phyloP scores from a whole-genome alignment of 1,140 invertebrate species.

The Lordiphosa stackelbergi region DNA sequence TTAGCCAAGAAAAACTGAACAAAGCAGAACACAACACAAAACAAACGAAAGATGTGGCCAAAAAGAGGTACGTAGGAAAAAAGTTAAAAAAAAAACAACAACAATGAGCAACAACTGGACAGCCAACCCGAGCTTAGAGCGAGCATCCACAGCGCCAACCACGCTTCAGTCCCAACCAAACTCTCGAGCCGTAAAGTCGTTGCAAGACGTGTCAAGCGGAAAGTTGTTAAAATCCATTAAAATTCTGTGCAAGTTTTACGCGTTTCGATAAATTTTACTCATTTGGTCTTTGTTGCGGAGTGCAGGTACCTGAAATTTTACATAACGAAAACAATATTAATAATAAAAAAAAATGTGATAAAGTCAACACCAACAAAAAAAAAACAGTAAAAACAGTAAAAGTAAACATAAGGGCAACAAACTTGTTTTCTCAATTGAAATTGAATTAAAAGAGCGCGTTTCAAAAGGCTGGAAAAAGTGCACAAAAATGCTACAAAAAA shows the following conservation, averaged over 20 bases:
- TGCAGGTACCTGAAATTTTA: conserved; percentile 39
- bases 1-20: conserved; percentile 1
- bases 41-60: conserved; percentile 63
- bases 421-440: conserved; percentile 39
- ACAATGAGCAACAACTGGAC: conserved; percentile 18
- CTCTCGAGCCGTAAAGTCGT: conserved; percentile 53
- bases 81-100: conserved; percentile 13
- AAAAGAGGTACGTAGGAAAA: conserved; percentile 36
- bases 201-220: conserved; percentile 55
- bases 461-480: conserved; percentile 3
- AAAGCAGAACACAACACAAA: conserved; percentile 35
- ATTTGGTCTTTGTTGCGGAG: conserved; percentile 23
- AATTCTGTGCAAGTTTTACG: conserved; percentile 27
- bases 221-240: conserved; percentile 16
- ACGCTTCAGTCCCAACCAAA: conserved; percentile 50
- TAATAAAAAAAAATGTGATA: conserved; percentile 6
- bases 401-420: conserved; percentile 21
- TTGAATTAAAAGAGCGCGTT: conserved; percentile 26
- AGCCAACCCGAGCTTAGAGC: conserved; percentile 44
- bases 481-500: conserved; percentile 12
- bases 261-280: conserved; percentile 25
- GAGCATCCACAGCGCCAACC: conserved; percentile 15
- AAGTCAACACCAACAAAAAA: conserved; percentile 6
- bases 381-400: conserved; percentile 15
- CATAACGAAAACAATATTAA: conserved; percentile 12